Base-by-base conservation (phyloP, 2,113 vertebrate genomes). In the Dasyurus viverrinus region DNA sequence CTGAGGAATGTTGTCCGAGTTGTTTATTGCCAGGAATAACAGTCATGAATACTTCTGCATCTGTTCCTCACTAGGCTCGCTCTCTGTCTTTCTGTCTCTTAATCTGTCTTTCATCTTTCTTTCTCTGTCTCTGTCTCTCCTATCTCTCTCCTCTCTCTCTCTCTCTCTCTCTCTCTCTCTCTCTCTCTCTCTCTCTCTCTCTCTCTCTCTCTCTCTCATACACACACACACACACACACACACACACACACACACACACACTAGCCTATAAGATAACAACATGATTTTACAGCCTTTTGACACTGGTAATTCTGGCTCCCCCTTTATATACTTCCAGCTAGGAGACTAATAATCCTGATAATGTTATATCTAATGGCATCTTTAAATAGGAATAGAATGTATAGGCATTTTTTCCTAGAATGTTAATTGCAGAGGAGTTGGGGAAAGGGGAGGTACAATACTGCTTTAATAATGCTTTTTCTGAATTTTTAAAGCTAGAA, bases 61-160 rank as follows among this genome's bases (percentile, higher is more conserved):
- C 60, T 9, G n/a, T 76, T 76, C 14, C 16, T 14, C 36, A 76
- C 50, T 52, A 52, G 53, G 11, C 53, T 53, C 0, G 1, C 53
- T 53, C 53, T 53, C 53, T 53, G 1, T 53, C 53, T 53, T 53
- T 53, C 53, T 53, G 12, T 53, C 53, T 53, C 12, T 9, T 55
- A 22, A 55, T 55, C 54, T 55, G 24, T 26, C 24, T 26, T 25
- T 55, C 25, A 55, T 60, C 55, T 60, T 1, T 60, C 9, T 27
- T 9, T 57, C 26, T 27, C 55, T 54, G 2, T 25, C 24, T 55
- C 54, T 4, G 3, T 55, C 54, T 55, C 4, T 53, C 11, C 16
- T 12, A 16, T 1, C 16, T 1, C 25, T 7, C 7, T 6, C 7
- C 0, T 48, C 48, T 54, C 54, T 22, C 2, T 3, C 2, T 22